These are phyloP conservation scores for Drosophila koepferae DNA, from an alignment of 2,888 invertebrate species.

Conservation along the genomic window DNA sequence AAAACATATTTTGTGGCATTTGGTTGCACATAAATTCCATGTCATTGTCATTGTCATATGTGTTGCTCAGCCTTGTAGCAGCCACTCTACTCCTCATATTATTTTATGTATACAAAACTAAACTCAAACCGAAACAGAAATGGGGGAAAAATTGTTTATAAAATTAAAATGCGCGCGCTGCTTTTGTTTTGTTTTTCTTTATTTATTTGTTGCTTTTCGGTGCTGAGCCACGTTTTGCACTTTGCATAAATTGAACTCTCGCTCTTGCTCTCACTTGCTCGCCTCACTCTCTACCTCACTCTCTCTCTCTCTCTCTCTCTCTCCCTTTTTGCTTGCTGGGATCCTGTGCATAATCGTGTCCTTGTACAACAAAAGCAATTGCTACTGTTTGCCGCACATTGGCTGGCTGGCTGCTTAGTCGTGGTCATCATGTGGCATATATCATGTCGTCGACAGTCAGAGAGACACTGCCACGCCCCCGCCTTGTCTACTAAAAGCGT, in stretches of 20 bases:
- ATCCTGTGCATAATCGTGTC: conserved; percentile 79
- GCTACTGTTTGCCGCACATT: conserved; percentile 82
- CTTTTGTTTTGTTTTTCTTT: conserved; percentile 40
- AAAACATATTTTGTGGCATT: conserved; percentile 65
- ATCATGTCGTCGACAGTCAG: conserved; percentile 69
- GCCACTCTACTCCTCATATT: conserved; percentile 15
- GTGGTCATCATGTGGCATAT: conserved; percentile 79
- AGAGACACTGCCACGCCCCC: conserved; percentile 69
- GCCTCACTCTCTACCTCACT: not conserved
- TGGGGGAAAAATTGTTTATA: conserved; percentile 53
- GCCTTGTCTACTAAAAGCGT: conserved; percentile 26
- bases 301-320: not conserved
- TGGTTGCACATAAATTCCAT: conserved; percentile 62
- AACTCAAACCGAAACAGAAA: conserved; percentile 2
- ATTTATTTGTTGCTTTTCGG: not conserved
- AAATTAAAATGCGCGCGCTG: conserved; percentile 50
- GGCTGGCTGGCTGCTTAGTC: conserved; percentile 52
- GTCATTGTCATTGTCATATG: conserved; percentile 75
- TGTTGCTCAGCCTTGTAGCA: conserved; percentile 30
- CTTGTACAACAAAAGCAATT: conserved; percentile 83
- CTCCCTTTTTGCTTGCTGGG: conserved; percentile 9
- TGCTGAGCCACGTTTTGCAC: conserved; percentile 72
- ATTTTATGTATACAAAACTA: conserved; percentile 30
- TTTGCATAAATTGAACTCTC: conserved; percentile 74
- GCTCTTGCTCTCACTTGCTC: conserved; percentile 4